These are phyloP conservation scores for Hoplostethus atlanticus DNA, from an alignment of 2,797 vertebrate species.

Conservation along the genomic window DNA sequence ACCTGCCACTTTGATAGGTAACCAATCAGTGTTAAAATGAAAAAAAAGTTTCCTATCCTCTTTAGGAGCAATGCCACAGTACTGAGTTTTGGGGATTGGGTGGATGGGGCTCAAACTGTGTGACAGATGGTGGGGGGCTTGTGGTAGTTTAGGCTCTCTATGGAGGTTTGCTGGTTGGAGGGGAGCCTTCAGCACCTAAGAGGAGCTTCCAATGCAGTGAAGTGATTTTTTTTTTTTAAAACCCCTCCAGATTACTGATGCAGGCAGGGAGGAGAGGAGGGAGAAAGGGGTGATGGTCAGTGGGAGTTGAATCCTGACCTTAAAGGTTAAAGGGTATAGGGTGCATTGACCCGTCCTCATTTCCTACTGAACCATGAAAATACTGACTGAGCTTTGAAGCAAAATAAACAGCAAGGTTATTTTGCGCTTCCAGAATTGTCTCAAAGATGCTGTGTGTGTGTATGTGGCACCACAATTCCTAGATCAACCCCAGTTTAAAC, in stretches of 20 bases:
- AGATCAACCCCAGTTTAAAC: not conserved
- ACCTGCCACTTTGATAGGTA: too few relatives aligned
- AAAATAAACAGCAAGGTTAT: not conserved
- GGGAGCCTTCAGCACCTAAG: not conserved
- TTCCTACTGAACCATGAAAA: not conserved
- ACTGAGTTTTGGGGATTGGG: not conserved
- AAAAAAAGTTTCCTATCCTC: too few relatives aligned
- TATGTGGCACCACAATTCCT: not conserved
- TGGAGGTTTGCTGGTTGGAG: conserved; percentile 2
- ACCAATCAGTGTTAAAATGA: too few relatives aligned
- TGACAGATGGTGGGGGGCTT: not conserved
- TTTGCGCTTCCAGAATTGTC: too few relatives aligned
- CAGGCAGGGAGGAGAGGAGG: not conserved
- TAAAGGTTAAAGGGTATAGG: not conserved
- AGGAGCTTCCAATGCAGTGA: not conserved
- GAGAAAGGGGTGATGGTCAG: not conserved
- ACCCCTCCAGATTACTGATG: conserved; percentile 7
- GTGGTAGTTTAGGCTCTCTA: not conserved
- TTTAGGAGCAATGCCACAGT: not conserved
- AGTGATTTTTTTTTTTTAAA: conserved; percentile 2
- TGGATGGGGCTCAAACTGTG: not conserved
- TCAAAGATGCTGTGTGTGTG: too few relatives aligned
- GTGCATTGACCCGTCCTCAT: too few relatives aligned
- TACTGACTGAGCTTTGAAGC: not conserved
- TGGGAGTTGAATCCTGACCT: not conserved